Percentiles rank a stretch among this genome's conserved stretches.
phyloP scores from a whole-genome alignment of 2,888 invertebrate species.

The Pseudoips prasinana region DNA sequence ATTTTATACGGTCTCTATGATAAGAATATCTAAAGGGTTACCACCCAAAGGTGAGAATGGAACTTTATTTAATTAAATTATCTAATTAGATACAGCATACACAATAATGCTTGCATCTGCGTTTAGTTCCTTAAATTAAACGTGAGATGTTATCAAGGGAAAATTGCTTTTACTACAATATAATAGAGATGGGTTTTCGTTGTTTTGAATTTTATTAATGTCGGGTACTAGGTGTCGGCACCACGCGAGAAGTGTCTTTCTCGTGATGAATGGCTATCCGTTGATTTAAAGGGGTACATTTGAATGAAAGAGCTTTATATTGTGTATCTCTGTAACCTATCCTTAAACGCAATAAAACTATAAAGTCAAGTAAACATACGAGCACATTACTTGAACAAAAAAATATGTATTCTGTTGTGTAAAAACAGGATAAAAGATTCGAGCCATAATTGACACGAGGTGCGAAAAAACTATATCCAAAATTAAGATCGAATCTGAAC shows the following conservation, averaged over 20 bases:
- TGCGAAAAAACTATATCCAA: slow-evolving; percentile 65
- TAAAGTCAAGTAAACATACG: slow-evolving; percentile 42
- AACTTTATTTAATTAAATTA: slow-evolving; percentile 64
- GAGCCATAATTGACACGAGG: slow-evolving; percentile 54
- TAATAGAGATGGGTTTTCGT: slow-evolving; percentile 42
- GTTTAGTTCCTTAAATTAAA: slow-evolving; percentile 54
- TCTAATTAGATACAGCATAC: slow-evolving; percentile 72
- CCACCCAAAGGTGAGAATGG: slow-evolving; percentile 71
- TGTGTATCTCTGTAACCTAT: slow-evolving; percentile 53
- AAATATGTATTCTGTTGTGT: slow-evolving; percentile 11
- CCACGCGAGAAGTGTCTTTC: slow-evolving; percentile 57
- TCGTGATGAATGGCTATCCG: slow-evolving; percentile 65
- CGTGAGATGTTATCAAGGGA: slow-evolving; percentile 13
- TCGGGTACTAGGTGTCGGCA: slow-evolving; percentile 30
- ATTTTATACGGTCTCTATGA: slow-evolving; percentile 41
- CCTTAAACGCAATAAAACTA: slow-evolving; percentile 62
- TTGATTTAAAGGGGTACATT: slow-evolving; percentile 72
- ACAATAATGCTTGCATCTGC: slow-evolving; percentile 66
- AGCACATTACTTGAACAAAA: slow-evolving; percentile 24
- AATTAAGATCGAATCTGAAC: slow-evolving; percentile 65
- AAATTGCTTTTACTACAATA: slow-evolving; percentile 23
- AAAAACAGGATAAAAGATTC: slow-evolving; percentile 24
- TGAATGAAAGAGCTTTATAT: slow-evolving; percentile 55
- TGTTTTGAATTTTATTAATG: slow-evolving; percentile 29
- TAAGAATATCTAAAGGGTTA: slow-evolving; percentile 53